phyloP scores from a whole-genome alignment of 2,113 vertebrate species.

The Chrysochloris asiatica region DNA sequence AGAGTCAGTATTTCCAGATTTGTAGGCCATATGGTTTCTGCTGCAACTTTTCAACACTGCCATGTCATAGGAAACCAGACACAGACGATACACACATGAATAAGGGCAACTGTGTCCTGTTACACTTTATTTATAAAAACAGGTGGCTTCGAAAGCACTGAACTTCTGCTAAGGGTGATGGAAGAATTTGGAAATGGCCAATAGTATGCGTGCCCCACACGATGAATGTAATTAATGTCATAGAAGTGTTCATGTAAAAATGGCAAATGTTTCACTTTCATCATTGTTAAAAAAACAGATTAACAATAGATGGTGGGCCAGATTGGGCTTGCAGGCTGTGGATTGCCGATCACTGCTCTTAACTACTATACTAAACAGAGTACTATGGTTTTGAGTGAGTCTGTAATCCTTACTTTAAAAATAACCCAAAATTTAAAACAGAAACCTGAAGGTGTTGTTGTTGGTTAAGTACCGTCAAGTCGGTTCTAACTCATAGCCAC shows the following conservation, averaged over 20 bases:
- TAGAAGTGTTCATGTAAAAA: not conserved
- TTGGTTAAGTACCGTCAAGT: too few species aligned
- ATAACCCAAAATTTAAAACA: not conserved
- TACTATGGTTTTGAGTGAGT: not conserved
- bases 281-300: not conserved
- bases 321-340: not conserved
- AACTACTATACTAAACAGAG: not conserved
- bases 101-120: not conserved
- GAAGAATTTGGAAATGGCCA: not conserved
- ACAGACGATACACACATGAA: not conserved
- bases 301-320: not conserved
- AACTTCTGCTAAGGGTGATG: not conserved
- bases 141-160: not conserved
- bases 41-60: not conserved
- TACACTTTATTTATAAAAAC: slow-evolving; percentile 32
- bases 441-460: not conserved
- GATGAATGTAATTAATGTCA: not conserved
- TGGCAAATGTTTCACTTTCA: not conserved
- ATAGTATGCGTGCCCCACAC: not conserved
- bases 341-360: not conserved
- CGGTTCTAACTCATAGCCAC: too few species aligned
- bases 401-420: not conserved
- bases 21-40: slow-evolving; percentile 15
- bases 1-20: not conserved
- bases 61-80: not conserved